Evolutionary conservation across 2,888 invertebrate genomes (phyloP).

Genomic region (Melipona beecheii): DNA sequence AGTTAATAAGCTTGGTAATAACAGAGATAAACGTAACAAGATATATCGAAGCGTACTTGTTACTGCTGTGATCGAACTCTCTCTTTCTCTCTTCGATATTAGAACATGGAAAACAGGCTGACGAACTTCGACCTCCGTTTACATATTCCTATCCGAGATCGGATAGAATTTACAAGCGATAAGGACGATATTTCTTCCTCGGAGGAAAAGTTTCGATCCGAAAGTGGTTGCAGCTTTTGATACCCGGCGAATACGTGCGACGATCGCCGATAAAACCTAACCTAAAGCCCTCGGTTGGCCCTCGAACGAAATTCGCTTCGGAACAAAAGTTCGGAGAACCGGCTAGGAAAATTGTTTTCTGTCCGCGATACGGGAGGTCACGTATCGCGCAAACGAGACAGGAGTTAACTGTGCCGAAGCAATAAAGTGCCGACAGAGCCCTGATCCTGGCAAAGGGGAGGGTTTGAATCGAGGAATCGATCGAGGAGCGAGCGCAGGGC

Average conservation of each 20-base stretch:
- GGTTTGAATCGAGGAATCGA: constrained; percentile 51
- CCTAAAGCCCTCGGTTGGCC: not conserved
- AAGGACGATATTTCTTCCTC: not conserved
- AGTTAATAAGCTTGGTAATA: constrained; percentile 25
- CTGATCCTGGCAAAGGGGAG: constrained; percentile 21
- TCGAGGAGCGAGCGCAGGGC: constrained; percentile 23
- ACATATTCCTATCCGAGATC: not conserved
- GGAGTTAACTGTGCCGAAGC: constrained; percentile 38
- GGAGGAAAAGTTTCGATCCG: not conserved
- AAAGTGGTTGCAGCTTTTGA: not conserved
- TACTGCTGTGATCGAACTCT: not conserved
- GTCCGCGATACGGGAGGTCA: not conserved
- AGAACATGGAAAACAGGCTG: not conserved
- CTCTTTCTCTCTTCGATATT: not conserved
- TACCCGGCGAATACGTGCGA: not conserved
- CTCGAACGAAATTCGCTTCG: not conserved
- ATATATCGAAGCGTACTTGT: constrained; percentile 5
- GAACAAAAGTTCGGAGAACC: not conserved
- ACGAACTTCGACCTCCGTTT: not conserved
- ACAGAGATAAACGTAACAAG: constrained; percentile 18
- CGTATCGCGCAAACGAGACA: constrained; percentile 18
- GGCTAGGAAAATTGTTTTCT: constrained; percentile 6
- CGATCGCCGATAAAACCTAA: not conserved
- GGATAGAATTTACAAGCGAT: not conserved
- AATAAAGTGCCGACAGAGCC: constrained; percentile 35